These are phyloP conservation scores for Tuberolachnus salignus DNA, from an alignment of 2,888 invertebrate genomes.

Conservation along the genomic window DNA sequence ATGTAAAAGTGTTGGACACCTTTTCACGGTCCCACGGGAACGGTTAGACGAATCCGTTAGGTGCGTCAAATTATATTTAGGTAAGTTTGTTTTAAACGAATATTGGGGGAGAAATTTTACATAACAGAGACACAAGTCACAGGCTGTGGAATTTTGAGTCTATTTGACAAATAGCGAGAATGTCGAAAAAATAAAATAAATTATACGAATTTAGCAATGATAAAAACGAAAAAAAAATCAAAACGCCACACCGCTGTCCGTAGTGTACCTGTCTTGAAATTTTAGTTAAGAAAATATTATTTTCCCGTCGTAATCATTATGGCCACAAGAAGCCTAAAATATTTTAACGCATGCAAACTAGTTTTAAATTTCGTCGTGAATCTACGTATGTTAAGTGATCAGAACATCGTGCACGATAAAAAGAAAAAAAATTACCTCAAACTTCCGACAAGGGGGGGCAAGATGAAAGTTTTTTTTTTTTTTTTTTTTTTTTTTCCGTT, in stretches of 20 bases:
- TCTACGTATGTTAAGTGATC: no score
- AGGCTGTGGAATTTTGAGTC: conserved; percentile 30
- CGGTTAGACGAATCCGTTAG: conserved; percentile 42
- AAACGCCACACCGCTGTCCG: no score
- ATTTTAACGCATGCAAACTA: no score
- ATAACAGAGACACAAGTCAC: no score
- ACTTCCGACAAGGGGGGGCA: not conserved
- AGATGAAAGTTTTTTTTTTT: conserved; percentile 8
- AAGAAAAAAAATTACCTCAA: not conserved
- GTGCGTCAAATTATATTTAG: conserved; percentile 42
- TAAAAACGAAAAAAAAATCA: not conserved
- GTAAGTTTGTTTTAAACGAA: no score
- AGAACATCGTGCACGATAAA: not conserved
- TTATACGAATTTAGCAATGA: not conserved
- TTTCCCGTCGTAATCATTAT: no score
- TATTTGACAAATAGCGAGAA: conserved; percentile 40
- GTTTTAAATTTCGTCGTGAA: no score
- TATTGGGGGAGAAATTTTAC: conserved; percentile 29
- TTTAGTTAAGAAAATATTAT: no score
- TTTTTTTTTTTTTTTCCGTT: not conserved
- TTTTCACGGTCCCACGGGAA: conserved; percentile 35
- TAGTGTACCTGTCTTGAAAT: no score
- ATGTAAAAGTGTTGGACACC: conserved; percentile 46
- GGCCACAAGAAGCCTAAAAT: no score
- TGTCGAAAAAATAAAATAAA: not conserved